A percentile compares a stretch with the other conserved stretches of the same genome.
Conservation (phyloP, 2,113 vertebrate genomes). For the Progne subis region DNA sequence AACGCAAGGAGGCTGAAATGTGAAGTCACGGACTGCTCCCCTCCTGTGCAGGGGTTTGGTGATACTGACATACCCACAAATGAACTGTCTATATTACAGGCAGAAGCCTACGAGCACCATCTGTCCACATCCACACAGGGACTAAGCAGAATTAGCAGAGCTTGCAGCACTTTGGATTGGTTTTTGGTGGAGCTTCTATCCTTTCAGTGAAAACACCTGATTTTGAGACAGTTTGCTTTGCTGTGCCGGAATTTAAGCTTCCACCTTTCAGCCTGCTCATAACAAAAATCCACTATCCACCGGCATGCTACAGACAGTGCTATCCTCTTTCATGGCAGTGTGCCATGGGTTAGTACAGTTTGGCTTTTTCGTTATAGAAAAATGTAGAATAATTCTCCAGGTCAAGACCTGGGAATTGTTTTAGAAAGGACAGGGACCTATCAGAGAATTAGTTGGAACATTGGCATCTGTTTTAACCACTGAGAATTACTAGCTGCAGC, state of each 20-base stretch:
- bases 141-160: neutral
- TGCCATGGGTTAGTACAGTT: too few species aligned
- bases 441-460: too few species aligned
- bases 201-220: neutral
- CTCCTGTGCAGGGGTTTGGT: neutral
- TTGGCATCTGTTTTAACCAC: too few species aligned
- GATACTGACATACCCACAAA: neutral
- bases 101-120: neutral
- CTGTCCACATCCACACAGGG: accelerated
- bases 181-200: neutral
- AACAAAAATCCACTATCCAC: neutral
- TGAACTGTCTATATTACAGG: neutral
- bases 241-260: neutral
- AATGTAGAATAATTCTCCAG: too few species aligned
- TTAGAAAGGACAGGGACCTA: too few species aligned
- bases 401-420: too few species aligned
- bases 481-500: too few species aligned
- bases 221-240: neutral
- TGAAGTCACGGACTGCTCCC: neutral
- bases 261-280: neutral
- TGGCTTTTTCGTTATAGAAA: too few species aligned
- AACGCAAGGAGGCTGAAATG: neutral
- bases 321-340: neutral
- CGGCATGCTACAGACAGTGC: neutral
- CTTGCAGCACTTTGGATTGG: neutral